Percentiles rank a stretch among this genome's conserved stretches.
Conservation (phyloP, 2,113 vertebrate species). For the Ceyx margarethae region DNA sequence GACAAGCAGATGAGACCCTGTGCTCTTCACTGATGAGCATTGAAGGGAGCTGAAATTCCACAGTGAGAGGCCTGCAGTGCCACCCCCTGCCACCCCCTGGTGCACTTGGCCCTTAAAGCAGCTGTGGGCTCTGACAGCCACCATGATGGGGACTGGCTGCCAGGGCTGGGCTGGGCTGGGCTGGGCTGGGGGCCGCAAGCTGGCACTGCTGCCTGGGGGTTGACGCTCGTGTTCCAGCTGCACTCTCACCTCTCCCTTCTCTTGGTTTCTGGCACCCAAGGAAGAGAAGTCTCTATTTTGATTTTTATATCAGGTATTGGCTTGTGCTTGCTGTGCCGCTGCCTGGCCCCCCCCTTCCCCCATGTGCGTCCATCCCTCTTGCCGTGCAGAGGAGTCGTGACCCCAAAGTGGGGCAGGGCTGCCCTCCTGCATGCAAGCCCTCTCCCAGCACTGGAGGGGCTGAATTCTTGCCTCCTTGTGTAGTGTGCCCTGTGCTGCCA, state of each 20-base stretch:
- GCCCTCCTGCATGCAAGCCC: slow-evolving; percentile 29
- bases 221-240: slow-evolving; percentile 42
- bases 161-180: slow-evolving; percentile 22
- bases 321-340: slow-evolving; percentile 68
- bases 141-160: neutral
- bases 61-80: neutral
- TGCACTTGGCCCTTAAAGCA: neutral
- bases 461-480: slow-evolving; percentile 17
- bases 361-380: slow-evolving; percentile 40
- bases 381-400: slow-evolving; percentile 47
- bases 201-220: slow-evolving; percentile 14
- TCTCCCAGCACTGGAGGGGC: neutral
- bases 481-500: slow-evolving; percentile 59
- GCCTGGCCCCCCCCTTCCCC: slow-evolving; percentile 3
- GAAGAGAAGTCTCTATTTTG: slow-evolving; percentile 94
- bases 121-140: neutral
- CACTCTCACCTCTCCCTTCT: slow-evolving; percentile 70
- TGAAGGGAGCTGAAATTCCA: neutral
- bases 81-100: neutral
- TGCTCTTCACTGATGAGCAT: accelerated
- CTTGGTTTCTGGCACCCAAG: slow-evolving; percentile 87
- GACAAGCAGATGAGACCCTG: neutral
- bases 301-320: slow-evolving; percentile 94
- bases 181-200: neutral
- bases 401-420: neutral